Conservation (phyloP, 2,113 vertebrate genomes). For the Diadophis punctatus region DNA sequence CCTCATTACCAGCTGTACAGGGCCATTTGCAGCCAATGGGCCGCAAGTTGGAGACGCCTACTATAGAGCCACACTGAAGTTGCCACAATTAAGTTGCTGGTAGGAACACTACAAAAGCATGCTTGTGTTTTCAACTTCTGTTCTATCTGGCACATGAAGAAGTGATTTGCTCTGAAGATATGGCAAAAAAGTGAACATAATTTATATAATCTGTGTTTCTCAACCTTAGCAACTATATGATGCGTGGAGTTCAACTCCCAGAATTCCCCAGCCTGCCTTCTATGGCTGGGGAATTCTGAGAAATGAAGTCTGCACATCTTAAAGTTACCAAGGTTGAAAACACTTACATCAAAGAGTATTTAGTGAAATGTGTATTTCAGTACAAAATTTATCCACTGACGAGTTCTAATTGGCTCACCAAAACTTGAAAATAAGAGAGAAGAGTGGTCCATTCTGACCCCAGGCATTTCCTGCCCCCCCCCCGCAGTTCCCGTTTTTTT, state of each 20-base stretch:
- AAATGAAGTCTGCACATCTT: not conserved
- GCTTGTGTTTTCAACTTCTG: not conserved
- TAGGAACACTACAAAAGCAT: not conserved
- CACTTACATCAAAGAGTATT: not conserved
- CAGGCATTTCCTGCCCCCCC: accelerated
- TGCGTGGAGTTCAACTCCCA: not conserved
- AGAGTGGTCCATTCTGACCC: not conserved
- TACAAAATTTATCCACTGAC: not conserved
- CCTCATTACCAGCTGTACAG: not conserved
- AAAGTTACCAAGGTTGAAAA: not conserved
- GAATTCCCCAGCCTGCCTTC: not conserved
- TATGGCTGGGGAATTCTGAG: not conserved
- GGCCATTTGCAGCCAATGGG: not conserved
- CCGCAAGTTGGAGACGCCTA: not conserved
- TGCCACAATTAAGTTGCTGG: not conserved
- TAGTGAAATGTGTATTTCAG: not conserved
- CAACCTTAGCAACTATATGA: not conserved
- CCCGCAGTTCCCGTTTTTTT: not conserved
- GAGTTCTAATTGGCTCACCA: not conserved
- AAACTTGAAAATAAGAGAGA: not conserved
- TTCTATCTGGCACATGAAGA: not conserved
- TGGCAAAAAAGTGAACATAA: not conserved
- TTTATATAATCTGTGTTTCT: not conserved
- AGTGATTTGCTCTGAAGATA: not conserved
- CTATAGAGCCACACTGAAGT: not conserved